Conservation (phyloP, 2,797 vertebrate species). For the Nyctalus aviator region DNA sequence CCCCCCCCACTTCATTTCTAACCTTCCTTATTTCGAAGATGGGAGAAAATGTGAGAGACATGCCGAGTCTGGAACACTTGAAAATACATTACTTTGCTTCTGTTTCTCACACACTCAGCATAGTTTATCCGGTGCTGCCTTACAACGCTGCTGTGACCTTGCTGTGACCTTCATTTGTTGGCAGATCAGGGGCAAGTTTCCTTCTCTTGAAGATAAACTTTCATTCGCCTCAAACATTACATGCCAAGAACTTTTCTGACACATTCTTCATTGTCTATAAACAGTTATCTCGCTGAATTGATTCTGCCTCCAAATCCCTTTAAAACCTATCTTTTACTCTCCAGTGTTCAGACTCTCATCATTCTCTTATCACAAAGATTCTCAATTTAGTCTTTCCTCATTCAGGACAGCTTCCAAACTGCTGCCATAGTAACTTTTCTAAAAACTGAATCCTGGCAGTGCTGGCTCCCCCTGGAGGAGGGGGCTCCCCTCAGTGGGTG, state of each 20-base stretch:
- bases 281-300: background rate
- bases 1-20: constrained; percentile 47
- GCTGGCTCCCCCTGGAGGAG: background rate
- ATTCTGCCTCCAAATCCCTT: constrained; percentile 34
- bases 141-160: constrained; percentile 6
- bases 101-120: constrained; percentile 30
- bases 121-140: background rate
- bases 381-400: background rate
- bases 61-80: background rate
- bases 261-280: constrained; percentile 32
- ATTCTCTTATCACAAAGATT: background rate
- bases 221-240: background rate
- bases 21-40: constrained; percentile 64
- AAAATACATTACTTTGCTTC: background rate
- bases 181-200: background rate
- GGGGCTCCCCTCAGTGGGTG: background rate
- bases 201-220: constrained; percentile 39
- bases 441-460: background rate
- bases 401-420: background rate
- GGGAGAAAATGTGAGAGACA: constrained; percentile 22
- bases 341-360: background rate
- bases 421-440: background rate
- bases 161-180: background rate
- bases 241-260: background rate
- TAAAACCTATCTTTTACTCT: background rate